Evolutionary conservation across 2,888 invertebrate genomes (phyloP).

Genomic region (Holacanthella duospinosa): DNA sequence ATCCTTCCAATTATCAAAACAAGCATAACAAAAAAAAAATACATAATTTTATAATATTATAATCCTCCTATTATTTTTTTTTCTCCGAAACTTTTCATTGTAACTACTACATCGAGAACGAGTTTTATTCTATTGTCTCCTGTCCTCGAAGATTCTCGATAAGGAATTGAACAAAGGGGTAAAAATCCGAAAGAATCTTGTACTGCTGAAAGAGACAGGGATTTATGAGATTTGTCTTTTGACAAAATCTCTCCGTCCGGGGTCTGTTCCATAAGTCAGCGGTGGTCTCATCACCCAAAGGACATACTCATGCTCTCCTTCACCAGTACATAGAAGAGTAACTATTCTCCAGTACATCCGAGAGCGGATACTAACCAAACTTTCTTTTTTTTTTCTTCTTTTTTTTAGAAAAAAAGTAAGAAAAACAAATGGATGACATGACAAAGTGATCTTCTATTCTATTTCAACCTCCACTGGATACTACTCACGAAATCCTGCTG

Average conservation of each 20-base stretch:
- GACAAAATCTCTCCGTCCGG: not conserved
- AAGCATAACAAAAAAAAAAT: no score
- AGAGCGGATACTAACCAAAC: no score
- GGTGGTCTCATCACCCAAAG: not conserved
- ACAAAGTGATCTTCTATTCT: no score
- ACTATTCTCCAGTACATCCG: no score
- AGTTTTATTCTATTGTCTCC: not conserved
- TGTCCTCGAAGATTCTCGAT: not conserved
- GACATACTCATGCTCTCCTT: not conserved
- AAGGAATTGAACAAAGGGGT: not conserved
- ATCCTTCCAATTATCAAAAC: not conserved
- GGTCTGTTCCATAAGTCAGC: not conserved
- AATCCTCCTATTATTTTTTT: not conserved
- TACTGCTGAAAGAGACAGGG: not conserved
- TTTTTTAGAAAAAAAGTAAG: no score
- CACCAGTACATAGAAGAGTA: not conserved
- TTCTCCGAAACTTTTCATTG: no score
- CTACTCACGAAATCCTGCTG: no score
- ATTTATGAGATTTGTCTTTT: not conserved
- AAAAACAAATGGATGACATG: no score
- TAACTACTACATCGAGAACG: no score
- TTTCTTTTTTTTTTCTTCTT: no score
- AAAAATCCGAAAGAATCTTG: no score
- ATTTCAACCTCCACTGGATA: no score
- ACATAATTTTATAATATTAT: not conserved